Conservation (phyloP, 2,113 vertebrate species). For the Balaenoptera acutorostrata region DNA sequence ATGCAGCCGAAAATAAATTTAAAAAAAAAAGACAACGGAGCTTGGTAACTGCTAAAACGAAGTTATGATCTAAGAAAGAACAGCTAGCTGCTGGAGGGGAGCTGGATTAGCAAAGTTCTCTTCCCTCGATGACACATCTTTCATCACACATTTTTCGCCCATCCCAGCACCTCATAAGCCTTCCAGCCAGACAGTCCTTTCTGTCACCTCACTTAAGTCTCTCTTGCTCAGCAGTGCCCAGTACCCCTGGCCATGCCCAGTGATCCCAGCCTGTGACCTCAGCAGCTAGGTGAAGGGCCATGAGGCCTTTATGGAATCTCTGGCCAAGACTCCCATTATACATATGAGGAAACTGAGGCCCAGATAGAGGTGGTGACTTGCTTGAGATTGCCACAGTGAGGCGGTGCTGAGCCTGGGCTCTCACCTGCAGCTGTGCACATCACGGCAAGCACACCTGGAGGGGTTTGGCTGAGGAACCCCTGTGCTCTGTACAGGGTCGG, state of each 20-base stretch:
- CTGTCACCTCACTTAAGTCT: neutral
- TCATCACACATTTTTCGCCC: neutral
- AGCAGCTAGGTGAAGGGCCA: neutral
- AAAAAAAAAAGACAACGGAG: neutral
- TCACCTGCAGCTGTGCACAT: neutral
- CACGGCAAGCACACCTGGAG: neutral
- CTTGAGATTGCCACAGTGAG: neutral
- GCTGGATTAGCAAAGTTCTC: neutral
- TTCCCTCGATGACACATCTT: neutral
- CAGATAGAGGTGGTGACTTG: neutral
- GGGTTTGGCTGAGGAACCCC: neutral
- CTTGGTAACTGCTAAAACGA: neutral
- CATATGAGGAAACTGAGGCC: neutral
- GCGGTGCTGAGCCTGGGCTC: too few species aligned
- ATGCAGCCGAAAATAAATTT: too few species aligned
- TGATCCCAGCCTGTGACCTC: neutral
- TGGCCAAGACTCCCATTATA: neutral
- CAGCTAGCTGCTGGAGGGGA: fast-evolving
- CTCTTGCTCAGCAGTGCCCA: neutral
- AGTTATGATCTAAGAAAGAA: neutral
- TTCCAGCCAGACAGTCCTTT: neutral
- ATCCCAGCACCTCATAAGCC: neutral
- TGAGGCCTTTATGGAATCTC: neutral
- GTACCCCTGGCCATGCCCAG: neutral
- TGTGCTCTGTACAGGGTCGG: fast-evolving